Evolutionary conservation across 2,888 invertebrate genomes (phyloP).

Genomic region (Balanococcus diminutus): DNA sequence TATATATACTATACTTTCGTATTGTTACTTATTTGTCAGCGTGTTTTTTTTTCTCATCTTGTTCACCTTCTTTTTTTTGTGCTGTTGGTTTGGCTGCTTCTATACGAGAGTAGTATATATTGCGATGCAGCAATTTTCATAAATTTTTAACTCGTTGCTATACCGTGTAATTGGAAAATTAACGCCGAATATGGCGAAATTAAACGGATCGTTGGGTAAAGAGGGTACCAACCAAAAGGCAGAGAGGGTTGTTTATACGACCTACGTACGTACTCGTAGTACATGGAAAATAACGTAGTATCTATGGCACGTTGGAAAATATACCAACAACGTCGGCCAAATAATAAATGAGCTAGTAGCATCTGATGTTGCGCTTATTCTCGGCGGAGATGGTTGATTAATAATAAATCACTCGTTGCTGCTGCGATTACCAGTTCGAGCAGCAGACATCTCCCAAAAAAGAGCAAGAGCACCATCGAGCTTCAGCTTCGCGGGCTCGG

Average conservation of each 20-base stretch:
- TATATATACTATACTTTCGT: no score
- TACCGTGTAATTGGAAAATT: conserved; percentile 38
- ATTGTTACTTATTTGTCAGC: background rate
- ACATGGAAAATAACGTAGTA: background rate
- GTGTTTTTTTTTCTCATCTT: background rate
- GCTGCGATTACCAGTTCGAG: background rate
- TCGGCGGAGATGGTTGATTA: conserved; percentile 51
- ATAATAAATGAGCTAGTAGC: conserved; percentile 48
- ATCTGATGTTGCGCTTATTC: conserved; percentile 42
- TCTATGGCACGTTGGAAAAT: background rate
- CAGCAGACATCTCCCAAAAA: background rate
- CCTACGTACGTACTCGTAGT: no score
- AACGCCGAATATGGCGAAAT: conserved; percentile 14
- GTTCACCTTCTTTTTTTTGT: background rate
- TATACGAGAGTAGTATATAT: background rate
- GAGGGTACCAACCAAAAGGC: background rate
- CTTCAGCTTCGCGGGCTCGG: background rate
- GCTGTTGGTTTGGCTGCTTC: background rate
- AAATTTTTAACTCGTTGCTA: conserved; percentile 34
- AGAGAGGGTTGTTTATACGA: background rate
- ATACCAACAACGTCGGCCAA: conserved; percentile 11
- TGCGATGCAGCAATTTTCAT: conserved; percentile 8
- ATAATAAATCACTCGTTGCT: conserved; percentile 50
- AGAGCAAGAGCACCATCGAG: background rate
- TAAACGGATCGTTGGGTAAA: background rate